Conservation (phyloP, 2,888 invertebrate genomes). For the Taphrorychus bicolor region DNA sequence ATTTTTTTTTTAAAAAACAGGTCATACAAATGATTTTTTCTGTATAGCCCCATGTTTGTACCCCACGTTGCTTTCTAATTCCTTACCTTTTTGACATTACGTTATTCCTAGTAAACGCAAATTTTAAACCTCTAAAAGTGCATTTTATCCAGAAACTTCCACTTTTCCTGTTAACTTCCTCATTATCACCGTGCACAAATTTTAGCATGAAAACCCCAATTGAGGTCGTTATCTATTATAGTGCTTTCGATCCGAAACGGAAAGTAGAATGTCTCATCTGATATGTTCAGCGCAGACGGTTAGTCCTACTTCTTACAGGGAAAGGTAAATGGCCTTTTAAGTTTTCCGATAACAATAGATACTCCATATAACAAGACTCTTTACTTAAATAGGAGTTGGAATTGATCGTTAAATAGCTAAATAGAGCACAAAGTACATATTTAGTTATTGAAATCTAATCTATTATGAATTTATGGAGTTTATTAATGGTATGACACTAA, state of each 20-base stretch:
- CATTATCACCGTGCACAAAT: neutral
- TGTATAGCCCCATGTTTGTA: too few relatives aligned
- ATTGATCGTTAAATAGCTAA: too few relatives aligned
- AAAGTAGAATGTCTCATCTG: slow-evolving; percentile 26
- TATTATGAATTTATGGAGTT: too few relatives aligned
- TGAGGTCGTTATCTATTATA: slow-evolving; percentile 2
- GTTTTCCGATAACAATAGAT: neutral
- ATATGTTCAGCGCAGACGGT: slow-evolving; percentile 30
- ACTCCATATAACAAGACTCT: neutral
- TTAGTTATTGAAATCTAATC: too few relatives aligned
- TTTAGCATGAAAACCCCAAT: neutral
- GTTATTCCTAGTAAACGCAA: too few relatives aligned
- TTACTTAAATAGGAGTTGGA: neutral
- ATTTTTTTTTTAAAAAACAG: too few relatives aligned
- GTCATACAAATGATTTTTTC: too few relatives aligned
- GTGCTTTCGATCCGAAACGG: slow-evolving; percentile 25
- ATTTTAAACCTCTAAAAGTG: neutral
- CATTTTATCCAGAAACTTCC: neutral
- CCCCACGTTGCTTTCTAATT: too few relatives aligned
- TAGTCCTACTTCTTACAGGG: slow-evolving; percentile 27
- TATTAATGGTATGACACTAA: too few relatives aligned
- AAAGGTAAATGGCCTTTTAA: slow-evolving; percentile 33
- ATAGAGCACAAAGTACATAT: too few relatives aligned
- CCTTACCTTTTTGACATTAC: too few relatives aligned
- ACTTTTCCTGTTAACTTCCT: neutral